These are phyloP conservation scores for Clusia tigrina DNA, from an alignment of 2,888 invertebrate species.

Conservation along the genomic window DNA sequence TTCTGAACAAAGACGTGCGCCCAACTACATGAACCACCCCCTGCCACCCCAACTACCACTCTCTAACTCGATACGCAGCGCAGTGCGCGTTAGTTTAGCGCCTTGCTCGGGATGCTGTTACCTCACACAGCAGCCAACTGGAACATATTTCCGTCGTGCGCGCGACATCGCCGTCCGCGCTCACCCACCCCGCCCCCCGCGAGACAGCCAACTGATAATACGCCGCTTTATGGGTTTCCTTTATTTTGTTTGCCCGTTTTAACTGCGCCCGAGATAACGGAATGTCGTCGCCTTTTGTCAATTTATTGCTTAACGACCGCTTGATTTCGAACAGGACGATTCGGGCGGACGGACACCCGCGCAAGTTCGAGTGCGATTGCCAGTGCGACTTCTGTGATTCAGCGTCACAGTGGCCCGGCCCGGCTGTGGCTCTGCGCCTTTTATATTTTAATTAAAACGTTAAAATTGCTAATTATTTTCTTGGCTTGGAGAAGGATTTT, in stretches of 20 bases:
- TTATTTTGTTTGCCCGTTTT: conserved; percentile 37
- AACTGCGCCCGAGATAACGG: conserved; percentile 32
- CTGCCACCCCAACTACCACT: too few species aligned
- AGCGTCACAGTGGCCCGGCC: neutral
- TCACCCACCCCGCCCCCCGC: conserved; percentile 13
- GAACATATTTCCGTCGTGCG: conserved; percentile 16
- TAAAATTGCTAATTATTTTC: conserved; percentile 55
- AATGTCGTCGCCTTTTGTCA: conserved; percentile 36
- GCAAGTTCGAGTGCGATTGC: neutral
- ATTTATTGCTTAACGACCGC: conserved; percentile 61
- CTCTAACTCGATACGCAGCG: too few species aligned
- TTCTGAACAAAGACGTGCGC: too few species aligned
- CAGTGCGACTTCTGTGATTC: neutral
- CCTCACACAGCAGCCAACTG: neutral
- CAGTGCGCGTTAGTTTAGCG: too few species aligned
- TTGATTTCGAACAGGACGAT: conserved; percentile 27
- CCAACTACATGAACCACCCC: too few species aligned
- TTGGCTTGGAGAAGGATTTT: too few species aligned
- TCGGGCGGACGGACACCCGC: neutral
- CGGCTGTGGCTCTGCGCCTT: neutral
- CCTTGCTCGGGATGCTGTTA: neutral
- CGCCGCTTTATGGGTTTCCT: conserved; percentile 44
- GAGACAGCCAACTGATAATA: conserved; percentile 33
- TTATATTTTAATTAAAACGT: conserved; percentile 48
- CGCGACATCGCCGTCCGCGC: neutral